Base-by-base conservation (phyloP, 2,797 vertebrate species). In the Lepus oiostolus region DNA sequence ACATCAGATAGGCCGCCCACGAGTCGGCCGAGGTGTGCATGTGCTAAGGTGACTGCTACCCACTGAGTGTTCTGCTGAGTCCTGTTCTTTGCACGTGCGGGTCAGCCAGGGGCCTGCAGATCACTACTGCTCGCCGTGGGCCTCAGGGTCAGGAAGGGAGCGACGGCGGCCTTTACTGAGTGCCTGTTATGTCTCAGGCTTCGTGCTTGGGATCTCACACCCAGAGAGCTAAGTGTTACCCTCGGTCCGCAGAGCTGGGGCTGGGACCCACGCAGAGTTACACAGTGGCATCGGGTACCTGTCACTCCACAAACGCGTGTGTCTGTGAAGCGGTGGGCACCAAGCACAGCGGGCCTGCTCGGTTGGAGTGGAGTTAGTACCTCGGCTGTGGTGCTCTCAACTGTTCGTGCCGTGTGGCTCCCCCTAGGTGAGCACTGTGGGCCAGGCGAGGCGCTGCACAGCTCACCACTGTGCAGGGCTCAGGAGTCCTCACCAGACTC, bases 201-300 rank as follows among this genome's bases (percentile, higher is more conserved):
- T 88, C 54, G 70, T 82, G 68, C 80, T 77, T 47, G n/a, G 63
- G 54, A 13, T 80, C 60, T 38, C 50, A 12, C 30, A 32, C 26
- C n/a, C 28, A 21, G 50, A 30, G 1, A 75, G 52, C 42, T 79
- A 1, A 19, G 26, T 60, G 50, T 50, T 24, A 4, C 12, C 4
- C 17, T 60, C 50, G 52, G 50, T 93, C 92, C 80, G 50, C 12
- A 89, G 76, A 38, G 50, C 50, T 87, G 92, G 65, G 47, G 17
- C 30, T 14, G 7, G n/a, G 8, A 30, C 28, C 19, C 22, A 30
- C 26, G 52, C 79, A 4, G 32, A 58, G 35, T 68, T 19, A 6
- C 5, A 3, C 10, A 38, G 38, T 26, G 3, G 7, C 79, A 58
- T 54, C 28, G 19, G 54, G 14, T 58, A 58, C 19, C 14, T 58